Conservation (phyloP, 1,140 invertebrate genomes). For the Pteromalus puparum region DNA sequence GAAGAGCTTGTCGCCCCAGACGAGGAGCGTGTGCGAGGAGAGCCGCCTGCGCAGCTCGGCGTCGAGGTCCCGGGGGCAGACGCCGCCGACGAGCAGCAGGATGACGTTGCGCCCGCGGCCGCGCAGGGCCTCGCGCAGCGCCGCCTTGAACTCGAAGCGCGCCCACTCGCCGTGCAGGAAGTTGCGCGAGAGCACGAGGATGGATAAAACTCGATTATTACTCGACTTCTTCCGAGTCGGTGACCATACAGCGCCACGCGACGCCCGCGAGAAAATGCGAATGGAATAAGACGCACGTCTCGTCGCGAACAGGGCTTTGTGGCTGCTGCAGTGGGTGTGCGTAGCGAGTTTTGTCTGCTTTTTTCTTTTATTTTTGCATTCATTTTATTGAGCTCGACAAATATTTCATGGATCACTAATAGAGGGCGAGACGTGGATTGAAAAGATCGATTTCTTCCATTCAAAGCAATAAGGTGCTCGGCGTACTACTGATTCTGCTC, state of each 20-base stretch:
- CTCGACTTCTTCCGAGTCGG: background rate
- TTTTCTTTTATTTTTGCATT: no score
- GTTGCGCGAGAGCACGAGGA: slow-evolving; percentile 93
- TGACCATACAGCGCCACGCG: background rate
- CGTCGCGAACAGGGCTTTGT: no score
- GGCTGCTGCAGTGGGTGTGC: no score
- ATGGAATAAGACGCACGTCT: no score
- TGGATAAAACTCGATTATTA: background rate
- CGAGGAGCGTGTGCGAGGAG: slow-evolving; percentile 91
- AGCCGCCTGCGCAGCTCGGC: slow-evolving; percentile 91
- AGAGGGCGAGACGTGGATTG: no score
- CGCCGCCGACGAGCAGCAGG: slow-evolving; percentile 89
- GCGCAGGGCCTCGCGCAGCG: slow-evolving; percentile 92
- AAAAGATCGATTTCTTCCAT: no score
- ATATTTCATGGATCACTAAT: no score
- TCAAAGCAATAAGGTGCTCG: no score
- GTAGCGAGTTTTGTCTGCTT: no score
- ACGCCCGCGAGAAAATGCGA: no score
- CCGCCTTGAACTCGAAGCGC: slow-evolving; percentile 93
- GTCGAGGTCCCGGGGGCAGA: slow-evolving; percentile 90
- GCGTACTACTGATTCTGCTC: no score
- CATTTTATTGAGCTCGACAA: no score
- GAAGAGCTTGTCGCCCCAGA: slow-evolving; percentile 94
- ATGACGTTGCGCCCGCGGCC: slow-evolving; percentile 88
- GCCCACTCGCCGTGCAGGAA: slow-evolving; percentile 96